Percentiles rank a stretch among this genome's conserved stretches.
These are phyloP conservation scores for Leptopilina myrica DNA, from an alignment of 2,888 invertebrate genomes.

Conservation along the genomic window DNA sequence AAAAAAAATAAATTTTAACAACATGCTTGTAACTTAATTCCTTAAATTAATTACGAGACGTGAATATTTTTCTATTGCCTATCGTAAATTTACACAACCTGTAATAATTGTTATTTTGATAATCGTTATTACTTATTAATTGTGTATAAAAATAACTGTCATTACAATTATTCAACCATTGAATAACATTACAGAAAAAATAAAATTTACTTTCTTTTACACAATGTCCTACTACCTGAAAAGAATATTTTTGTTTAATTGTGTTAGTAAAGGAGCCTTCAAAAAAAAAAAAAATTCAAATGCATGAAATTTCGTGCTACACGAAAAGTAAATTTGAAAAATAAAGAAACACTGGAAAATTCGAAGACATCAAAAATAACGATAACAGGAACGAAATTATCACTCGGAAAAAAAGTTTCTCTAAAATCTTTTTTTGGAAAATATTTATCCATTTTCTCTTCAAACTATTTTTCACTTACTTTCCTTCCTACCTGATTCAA, in stretches of 20 bases:
- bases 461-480: conserved; percentile 17
- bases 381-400: not conserved
- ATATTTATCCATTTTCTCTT: not conserved
- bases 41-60: too few relatives aligned
- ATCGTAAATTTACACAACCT: too few relatives aligned
- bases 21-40: not conserved
- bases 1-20: not conserved
- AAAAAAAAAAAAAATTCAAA: conserved; percentile 4
- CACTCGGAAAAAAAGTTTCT: not conserved
- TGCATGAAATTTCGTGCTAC: conserved; percentile 10
- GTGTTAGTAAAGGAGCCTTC: conserved; percentile 22
- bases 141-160: too few relatives aligned
- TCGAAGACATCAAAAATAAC: not conserved
- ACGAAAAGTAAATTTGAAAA: not conserved
- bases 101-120: too few relatives aligned
- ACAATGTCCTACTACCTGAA: not conserved
- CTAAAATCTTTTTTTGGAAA: not conserved
- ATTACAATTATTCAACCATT: too few relatives aligned
- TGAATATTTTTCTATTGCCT: too few relatives aligned
- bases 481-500: conserved; percentile 19
- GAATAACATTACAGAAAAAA: too few relatives aligned
- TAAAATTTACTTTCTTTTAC: not conserved
- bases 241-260: conserved; percentile 1
- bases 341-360: not conserved
- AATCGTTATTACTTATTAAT: too few relatives aligned